A percentile compares a stretch with the other conserved stretches of the same genome.
Evolutionary conservation across 2,888 invertebrate species (phyloP).

Genomic region (Parochlus steinenii): DNA sequence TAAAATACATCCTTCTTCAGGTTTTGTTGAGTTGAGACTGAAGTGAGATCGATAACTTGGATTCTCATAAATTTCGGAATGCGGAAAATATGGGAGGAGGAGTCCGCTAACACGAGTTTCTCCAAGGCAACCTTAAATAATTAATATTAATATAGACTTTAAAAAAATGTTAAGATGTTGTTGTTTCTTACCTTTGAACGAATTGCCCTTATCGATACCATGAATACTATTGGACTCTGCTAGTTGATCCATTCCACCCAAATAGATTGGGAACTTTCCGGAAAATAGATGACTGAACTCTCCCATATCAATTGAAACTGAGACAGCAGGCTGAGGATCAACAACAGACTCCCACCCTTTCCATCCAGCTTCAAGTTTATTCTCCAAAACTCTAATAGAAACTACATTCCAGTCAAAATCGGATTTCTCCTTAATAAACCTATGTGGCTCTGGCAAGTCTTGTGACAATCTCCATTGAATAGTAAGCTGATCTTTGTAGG

Average conservation of each 20-base stretch:
- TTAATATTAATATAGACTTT: conserved; percentile 17
- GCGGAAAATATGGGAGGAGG: conserved; percentile 70
- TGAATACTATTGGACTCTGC: conserved; percentile 21
- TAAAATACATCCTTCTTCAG: conserved; percentile 58
- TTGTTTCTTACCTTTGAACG: too few species aligned
- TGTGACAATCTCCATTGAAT: conserved; percentile 36
- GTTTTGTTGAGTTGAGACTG: conserved; percentile 27
- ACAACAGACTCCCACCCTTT: conserved; percentile 30
- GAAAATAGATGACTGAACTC: conserved; percentile 27
- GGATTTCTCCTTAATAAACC: conserved; percentile 37
- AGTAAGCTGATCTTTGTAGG: conserved; percentile 49
- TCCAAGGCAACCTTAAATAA: conserved; percentile 67
- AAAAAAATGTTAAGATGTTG: too few species aligned
- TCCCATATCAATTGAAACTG: conserved; percentile 25
- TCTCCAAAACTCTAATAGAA: conserved; percentile 34
- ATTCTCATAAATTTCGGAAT: conserved; percentile 50
- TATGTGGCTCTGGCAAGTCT: conserved; percentile 29
- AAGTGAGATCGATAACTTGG: conserved; percentile 28
- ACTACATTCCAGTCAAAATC: conserved; percentile 50
- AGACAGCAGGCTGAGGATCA: conserved; percentile 27
- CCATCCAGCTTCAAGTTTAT: conserved; percentile 30
- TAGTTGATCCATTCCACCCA: conserved; percentile 33
- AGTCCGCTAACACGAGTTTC: conserved; percentile 71
- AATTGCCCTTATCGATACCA: conserved; percentile 14
- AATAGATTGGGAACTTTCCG: conserved; percentile 28